Evolutionary conservation across 2,797 vertebrate genomes (phyloP).

Genomic region (Coreius guichenoti): DNA sequence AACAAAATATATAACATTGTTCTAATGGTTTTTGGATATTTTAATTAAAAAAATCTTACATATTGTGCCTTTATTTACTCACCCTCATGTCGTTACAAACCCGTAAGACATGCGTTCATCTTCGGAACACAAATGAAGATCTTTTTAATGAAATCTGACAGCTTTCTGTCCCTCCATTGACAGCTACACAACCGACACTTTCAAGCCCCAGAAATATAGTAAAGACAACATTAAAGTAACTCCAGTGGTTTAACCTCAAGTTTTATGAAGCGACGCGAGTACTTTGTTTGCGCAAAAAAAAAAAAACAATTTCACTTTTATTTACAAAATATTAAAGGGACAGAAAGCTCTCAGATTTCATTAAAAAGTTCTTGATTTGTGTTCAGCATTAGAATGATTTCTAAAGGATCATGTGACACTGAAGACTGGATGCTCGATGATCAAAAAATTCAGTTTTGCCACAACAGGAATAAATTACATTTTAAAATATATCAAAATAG

Average conservation of each 20-base stretch:
- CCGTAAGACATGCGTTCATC: background rate
- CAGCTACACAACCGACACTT: background rate
- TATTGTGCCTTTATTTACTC: background rate
- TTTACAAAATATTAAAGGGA: background rate
- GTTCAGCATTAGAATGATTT: background rate
- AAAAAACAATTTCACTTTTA: no score
- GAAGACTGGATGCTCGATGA: background rate
- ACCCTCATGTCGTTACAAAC: background rate
- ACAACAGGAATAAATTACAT: background rate
- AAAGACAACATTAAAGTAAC: background rate
- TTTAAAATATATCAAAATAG: no score
- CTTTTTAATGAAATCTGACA: background rate
- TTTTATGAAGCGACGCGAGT: background rate
- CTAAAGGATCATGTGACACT: background rate
- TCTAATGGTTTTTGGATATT: no score
- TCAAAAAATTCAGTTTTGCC: background rate
- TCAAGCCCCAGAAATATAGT: background rate
- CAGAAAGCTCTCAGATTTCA: background rate
- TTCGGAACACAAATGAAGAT: background rate
- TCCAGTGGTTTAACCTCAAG: background rate
- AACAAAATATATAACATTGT: no score
- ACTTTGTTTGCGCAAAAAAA: background rate
- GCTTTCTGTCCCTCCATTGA: background rate
- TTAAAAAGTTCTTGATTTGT: background rate
- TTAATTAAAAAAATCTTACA: no score